phyloP scores from a whole-genome alignment of 2,797 vertebrate species.

The Euthynnus affinis region DNA sequence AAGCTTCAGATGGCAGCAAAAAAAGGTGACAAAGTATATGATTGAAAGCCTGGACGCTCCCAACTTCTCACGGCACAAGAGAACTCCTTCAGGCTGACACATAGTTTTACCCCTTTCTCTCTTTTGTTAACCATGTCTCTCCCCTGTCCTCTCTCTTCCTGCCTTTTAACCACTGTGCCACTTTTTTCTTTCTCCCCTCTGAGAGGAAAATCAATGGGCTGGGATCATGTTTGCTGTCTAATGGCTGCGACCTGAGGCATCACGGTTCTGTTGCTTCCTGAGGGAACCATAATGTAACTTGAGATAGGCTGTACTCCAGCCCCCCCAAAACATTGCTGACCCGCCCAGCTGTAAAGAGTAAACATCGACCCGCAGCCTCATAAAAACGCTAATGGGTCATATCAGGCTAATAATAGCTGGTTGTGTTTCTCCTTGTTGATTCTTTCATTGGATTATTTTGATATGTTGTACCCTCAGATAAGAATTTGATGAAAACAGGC shows the following conservation, averaged over 20 bases:
- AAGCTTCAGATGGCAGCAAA: background rate
- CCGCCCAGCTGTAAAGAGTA: conserved; percentile 44
- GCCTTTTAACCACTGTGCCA: conserved; percentile 49
- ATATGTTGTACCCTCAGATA: background rate
- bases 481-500: background rate
- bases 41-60: conserved; percentile 14
- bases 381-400: conserved; percentile 14
- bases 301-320: conserved; percentile 60
- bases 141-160: conserved; percentile 38
- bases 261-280: conserved; percentile 70
- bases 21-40: background rate
- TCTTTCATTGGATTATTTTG: background rate
- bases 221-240: conserved; percentile 83
- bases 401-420: background rate
- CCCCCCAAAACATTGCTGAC: conserved; percentile 53
- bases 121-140: conserved; percentile 4
- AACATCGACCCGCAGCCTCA: conserved; percentile 34
- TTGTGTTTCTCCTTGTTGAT: background rate
- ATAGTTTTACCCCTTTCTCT: conserved; percentile 40
- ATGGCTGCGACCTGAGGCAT: conserved; percentile 71
- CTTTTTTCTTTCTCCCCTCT: conserved; percentile 38
- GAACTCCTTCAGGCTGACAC: conserved; percentile 25
- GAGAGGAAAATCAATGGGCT: conserved; percentile 82
- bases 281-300: conserved; percentile 76
- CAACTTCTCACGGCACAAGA: conserved; percentile 29